A percentile compares a stretch with the other conserved stretches of the same genome.
Evolutionary conservation across 1,140 invertebrate species (phyloP).

Genomic region (Drosophila obscura): DNA sequence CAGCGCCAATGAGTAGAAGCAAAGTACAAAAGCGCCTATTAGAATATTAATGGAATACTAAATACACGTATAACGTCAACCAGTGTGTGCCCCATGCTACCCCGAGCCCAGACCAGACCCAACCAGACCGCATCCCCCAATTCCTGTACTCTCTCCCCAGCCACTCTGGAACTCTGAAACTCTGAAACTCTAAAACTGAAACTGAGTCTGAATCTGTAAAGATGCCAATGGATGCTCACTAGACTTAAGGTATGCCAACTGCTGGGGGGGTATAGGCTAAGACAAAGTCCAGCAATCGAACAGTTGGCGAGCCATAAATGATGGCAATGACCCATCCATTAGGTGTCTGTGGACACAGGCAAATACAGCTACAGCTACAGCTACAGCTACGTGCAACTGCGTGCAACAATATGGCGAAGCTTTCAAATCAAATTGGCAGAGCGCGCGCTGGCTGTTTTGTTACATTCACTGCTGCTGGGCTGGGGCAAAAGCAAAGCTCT

Average conservation of each 20-base stretch:
- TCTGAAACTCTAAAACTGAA: too few relatives aligned
- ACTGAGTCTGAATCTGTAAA: too few relatives aligned
- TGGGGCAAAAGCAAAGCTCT: constrained; percentile 1
- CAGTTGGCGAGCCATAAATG: too few relatives aligned
- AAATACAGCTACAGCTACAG: background rate
- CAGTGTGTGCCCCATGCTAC: background rate
- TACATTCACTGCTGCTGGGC: background rate
- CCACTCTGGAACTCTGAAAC: background rate
- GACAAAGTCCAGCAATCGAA: too few relatives aligned
- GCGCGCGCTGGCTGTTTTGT: too few relatives aligned
- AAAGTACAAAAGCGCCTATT: constrained; percentile 81
- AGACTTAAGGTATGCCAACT: too few relatives aligned
- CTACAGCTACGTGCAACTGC: too few relatives aligned
- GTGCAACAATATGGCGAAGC: constrained; percentile 14
- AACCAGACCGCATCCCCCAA: background rate
- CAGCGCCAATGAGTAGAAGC: constrained; percentile 59
- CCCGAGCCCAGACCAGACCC: background rate
- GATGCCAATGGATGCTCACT: too few relatives aligned
- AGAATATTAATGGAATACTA: constrained; percentile 83
- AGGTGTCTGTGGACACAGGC: background rate
- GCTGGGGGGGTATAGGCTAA: too few relatives aligned
- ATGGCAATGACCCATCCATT: too few relatives aligned
- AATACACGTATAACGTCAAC: constrained; percentile 51
- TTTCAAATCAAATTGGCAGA: constrained; percentile 19
- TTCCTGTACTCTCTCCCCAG: constrained; percentile 1